Evolutionary conservation across 2,797 vertebrate genomes (phyloP), one percentile per base, ranked within the genome.

Genomic region (Tragopan temminckii): DNA sequence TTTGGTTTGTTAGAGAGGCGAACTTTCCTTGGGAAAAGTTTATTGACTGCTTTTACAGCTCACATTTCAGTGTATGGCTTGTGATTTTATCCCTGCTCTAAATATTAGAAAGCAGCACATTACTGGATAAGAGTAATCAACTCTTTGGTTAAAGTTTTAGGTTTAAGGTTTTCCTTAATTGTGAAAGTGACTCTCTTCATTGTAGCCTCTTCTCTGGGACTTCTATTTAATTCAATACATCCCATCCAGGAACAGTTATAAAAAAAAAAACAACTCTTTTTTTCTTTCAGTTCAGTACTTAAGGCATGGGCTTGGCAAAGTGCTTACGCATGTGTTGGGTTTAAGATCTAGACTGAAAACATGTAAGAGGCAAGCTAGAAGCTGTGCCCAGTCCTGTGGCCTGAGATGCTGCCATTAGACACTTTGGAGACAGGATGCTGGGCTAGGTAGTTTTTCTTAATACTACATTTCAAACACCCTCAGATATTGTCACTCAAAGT

Each of bases 41-140:
- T 71, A 21, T 18, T 40, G 38, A 10, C 3, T 27, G 43, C 7
- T 80, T 81, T 25, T 36, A 55, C 11, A 62, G 4, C 18, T 84
- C 55, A 24, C 1, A 0, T 42, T 58, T 81, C 68, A 68, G 45
- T 1, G 0, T 6, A 31, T 0, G 1, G 14, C 13, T 45, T 74
- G 21, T 17, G 21, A 45, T 64, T 80, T 77, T 45, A 71, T 16
- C 43, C 38, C 53, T 1, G 3, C 45, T 68, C 12, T 38, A 61
- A n/a, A 48, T 36, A 66, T 9, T 16, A 55, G 64, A 46, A 78
- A 38, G 33, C 46, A 53, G 15, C 6, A 25, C 8, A 2, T 63
- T 69, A 75, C 76, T n/a, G 14, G 61, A 58, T 13, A 5, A 5
- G 33, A 71, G 13, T 42, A 86, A 86, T 17, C 29, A 80, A 2